Evolutionary conservation across 1,140 invertebrate genomes (phyloP).

Genomic region (Nephotettix cincticeps): DNA sequence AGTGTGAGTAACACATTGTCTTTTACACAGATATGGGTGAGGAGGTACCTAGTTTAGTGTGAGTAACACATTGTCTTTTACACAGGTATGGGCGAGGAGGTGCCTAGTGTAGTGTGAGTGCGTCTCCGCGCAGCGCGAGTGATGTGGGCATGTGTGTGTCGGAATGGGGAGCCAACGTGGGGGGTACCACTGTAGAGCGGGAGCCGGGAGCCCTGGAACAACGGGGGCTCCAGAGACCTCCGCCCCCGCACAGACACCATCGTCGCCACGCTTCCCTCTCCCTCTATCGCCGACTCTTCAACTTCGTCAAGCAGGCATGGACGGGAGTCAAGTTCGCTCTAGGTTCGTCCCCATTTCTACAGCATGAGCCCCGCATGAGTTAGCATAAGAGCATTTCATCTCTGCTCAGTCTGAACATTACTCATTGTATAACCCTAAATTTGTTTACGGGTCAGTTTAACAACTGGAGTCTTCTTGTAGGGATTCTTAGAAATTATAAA

Average conservation of each 20-base stretch:
- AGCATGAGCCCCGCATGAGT: too few relatives aligned
- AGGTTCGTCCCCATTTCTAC: constrained; percentile 53
- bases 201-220: neutral
- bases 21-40: constrained; percentile 19
- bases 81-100: constrained; percentile 21
- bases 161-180: constrained; percentile 17
- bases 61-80: too few relatives aligned
- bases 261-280: constrained; percentile 39
- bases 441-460: too few relatives aligned
- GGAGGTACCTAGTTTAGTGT: too few relatives aligned
- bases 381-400: too few relatives aligned
- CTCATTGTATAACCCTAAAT: too few relatives aligned
- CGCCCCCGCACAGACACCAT: neutral
- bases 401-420: too few relatives aligned
- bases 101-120: neutral
- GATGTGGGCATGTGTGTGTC: constrained; percentile 25
- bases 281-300: constrained; percentile 69
- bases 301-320: constrained; percentile 76
- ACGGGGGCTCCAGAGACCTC: neutral
- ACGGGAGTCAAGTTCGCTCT: constrained; percentile 78
- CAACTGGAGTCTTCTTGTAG: too few relatives aligned
- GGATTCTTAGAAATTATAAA: too few relatives aligned
- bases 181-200: constrained; percentile 24
- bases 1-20: too few relatives aligned
- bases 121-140: too few relatives aligned